phyloP scores from a whole-genome alignment of 2,113 vertebrate species.

The Ptilonorhynchus violaceus region DNA sequence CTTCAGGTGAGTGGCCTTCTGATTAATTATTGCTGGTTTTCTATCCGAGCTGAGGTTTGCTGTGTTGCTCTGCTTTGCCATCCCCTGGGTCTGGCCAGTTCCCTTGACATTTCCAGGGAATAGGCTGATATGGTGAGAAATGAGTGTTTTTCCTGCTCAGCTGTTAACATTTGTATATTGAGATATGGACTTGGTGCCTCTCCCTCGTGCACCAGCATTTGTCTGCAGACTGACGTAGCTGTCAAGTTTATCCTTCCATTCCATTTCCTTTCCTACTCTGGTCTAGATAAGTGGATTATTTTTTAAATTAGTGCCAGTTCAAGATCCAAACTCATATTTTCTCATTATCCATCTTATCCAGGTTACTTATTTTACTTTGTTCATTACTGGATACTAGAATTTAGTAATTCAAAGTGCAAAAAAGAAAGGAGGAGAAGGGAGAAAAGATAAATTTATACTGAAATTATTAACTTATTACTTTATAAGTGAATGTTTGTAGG shows the following conservation, averaged over 20 bases:
- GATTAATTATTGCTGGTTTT: neutral
- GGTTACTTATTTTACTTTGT: neutral
- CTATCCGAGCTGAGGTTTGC: neutral
- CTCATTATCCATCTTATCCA: neutral
- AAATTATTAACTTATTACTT: neutral
- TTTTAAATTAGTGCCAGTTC: neutral
- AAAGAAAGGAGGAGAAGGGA: neutral
- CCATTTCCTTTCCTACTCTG: neutral
- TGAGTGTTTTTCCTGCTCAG: neutral
- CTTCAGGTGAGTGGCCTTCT: neutral
- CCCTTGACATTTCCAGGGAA: neutral
- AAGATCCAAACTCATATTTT: neutral
- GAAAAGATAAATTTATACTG: neutral
- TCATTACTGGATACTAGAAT: neutral
- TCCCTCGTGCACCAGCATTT: neutral
- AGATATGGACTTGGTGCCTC: neutral
- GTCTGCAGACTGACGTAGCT: neutral
- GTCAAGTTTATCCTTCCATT: neutral
- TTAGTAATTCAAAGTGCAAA: neutral
- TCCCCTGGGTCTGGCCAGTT: neutral
- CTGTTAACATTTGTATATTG: neutral
- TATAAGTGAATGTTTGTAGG: neutral
- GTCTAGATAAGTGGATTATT: neutral
- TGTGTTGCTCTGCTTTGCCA: neutral
- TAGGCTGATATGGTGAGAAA: neutral